Percentiles rank a stretch among this genome's conserved stretches.
Conservation (phyloP, 2,113 vertebrate genomes). For the Cavia aperea region DNA sequence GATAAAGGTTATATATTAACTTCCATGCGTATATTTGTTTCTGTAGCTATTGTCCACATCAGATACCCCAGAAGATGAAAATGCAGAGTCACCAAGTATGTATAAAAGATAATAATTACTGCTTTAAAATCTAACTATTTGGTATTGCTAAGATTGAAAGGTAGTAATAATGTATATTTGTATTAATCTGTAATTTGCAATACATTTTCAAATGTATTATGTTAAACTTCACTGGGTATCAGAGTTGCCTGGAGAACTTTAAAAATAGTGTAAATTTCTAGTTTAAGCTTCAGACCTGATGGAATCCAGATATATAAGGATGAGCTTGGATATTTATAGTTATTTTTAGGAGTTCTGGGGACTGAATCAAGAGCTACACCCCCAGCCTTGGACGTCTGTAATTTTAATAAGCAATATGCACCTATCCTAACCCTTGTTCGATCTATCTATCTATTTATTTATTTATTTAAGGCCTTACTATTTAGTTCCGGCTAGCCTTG, state of each 20-base stretch:
- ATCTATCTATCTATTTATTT: neutral
- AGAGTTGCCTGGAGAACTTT: conserved; percentile 2
- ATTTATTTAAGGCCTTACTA: neutral
- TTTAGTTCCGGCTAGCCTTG: neutral
- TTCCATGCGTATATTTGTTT: neutral
- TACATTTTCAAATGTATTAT: neutral
- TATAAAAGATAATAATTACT: conserved; percentile 32
- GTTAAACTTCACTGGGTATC: neutral
- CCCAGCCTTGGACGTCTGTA: neutral
- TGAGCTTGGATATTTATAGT: neutral
- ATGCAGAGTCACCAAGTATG: conserved; percentile 87
- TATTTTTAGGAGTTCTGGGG: neutral
- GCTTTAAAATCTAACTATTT: neutral
- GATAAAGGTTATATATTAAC: conserved; percentile 31
- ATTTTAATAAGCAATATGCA: neutral
- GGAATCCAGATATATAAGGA: neutral
- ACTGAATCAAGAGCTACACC: neutral
- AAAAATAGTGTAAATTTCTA: neutral
- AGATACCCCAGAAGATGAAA: conserved; percentile 85
- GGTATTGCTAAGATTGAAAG: neutral
- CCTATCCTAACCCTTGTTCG: neutral
- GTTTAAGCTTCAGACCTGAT: neutral
- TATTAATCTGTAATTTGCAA: neutral
- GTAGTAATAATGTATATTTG: neutral
- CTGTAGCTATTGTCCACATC: conserved; percentile 89